Conservation (phyloP, 2,888 invertebrate genomes). For the Timandra comae region DNA sequence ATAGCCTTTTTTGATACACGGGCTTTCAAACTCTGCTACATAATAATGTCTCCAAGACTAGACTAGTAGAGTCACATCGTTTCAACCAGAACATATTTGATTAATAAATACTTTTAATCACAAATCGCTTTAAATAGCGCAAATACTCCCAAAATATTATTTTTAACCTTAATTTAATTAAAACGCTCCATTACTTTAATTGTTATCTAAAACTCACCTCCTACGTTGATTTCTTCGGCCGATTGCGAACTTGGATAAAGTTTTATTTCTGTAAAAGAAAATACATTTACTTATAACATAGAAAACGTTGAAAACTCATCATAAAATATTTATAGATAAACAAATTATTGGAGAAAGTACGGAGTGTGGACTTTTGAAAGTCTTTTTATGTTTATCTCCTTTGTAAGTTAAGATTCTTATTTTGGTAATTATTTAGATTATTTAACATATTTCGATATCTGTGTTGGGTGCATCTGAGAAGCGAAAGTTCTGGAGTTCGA, state of each 20-base stretch:
- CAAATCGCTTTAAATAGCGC: too few species aligned
- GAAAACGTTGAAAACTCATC: neutral
- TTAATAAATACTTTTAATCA: too few species aligned
- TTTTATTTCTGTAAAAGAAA: constrained; percentile 46
- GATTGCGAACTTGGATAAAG: constrained; percentile 45
- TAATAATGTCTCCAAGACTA: too few species aligned
- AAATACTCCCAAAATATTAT: too few species aligned
- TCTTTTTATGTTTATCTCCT: neutral
- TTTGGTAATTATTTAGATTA: too few species aligned
- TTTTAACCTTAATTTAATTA: too few species aligned
- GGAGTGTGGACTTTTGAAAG: neutral
- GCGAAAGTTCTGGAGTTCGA: neutral
- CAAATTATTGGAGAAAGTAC: neutral
- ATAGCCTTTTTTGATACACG: too few species aligned
- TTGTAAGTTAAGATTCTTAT: neutral
- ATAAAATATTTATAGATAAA: neutral
- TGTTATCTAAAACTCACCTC: constrained; percentile 39
- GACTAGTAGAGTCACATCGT: too few species aligned
- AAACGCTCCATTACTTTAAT: too few species aligned
- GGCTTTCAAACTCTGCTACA: too few species aligned
- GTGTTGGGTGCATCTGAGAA: neutral
- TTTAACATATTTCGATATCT: too few species aligned
- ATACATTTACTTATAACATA: constrained; percentile 1
- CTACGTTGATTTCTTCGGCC: constrained; percentile 36
- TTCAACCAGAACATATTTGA: too few species aligned